Conservation (phyloP, 30 jellyfish, hydroid and myxozoan species). For the Aurelia aurita region DNA sequence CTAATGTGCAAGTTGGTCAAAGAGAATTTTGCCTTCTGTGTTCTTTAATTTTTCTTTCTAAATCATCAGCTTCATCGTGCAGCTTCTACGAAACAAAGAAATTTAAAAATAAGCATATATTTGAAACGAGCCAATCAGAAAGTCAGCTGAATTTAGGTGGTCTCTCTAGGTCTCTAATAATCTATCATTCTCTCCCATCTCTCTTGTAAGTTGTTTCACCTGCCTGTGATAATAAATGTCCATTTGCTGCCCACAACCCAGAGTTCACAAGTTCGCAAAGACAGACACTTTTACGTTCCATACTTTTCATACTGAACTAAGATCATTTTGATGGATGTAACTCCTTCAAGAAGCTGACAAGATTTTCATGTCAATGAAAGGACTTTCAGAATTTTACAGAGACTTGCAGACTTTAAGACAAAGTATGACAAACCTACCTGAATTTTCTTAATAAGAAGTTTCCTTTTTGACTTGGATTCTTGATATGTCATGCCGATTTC, state of each 20-base stretch:
- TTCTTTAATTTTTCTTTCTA: slow-evolving; percentile 26
- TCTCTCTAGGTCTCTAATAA: no score
- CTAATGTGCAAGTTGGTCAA: background rate
- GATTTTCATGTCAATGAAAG: background rate
- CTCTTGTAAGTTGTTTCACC: no score
- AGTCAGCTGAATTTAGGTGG: background rate
- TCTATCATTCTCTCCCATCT: no score
- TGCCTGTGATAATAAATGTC: no score
- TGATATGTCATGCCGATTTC: slow-evolving; percentile 37
- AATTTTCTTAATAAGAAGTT: slow-evolving; percentile 17
- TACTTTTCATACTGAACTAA: no score
- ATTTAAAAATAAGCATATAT: no score
- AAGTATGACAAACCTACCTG: slow-evolving; percentile 16
- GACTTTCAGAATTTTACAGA: background rate
- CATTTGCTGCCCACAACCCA: no score
- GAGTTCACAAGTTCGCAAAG: no score
- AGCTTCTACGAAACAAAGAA: slow-evolving; percentile 8
- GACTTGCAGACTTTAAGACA: background rate
- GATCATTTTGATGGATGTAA: no score
- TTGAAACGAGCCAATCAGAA: background rate
- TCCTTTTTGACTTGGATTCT: slow-evolving; percentile 48
- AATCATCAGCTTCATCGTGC: slow-evolving; percentile 22
- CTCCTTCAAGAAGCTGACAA: no score
- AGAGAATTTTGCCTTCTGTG: background rate
- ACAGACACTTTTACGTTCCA: no score